A percentile compares a stretch with the other conserved stretches of the same genome.
Conservation (phyloP, 2,797 vertebrate species). For the Enteromius radiatus region DNA sequence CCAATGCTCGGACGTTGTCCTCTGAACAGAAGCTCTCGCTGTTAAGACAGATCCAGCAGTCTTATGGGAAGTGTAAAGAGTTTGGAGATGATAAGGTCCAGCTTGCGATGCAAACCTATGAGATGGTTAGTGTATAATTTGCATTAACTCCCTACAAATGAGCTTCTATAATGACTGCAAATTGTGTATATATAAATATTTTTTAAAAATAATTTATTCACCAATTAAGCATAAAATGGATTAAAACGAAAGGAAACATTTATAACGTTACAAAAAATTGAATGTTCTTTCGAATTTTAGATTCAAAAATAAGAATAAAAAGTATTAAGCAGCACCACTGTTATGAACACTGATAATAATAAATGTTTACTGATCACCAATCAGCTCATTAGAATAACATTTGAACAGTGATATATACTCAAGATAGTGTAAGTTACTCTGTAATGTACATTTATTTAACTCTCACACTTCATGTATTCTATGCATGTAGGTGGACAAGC, state of each 20-base stretch:
- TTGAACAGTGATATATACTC: neutral
- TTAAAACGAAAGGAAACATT: neutral
- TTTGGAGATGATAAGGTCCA: conserved; percentile 92
- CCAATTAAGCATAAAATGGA: neutral
- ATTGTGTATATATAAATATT: too few relatives aligned
- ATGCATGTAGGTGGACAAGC: conserved; percentile 84
- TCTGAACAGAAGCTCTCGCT: conserved; percentile 86
- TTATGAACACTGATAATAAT: neutral
- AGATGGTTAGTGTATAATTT: conserved; percentile 81
- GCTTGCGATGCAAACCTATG: conserved; percentile 91
- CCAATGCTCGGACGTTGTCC: conserved; percentile 82
- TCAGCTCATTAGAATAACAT: neutral
- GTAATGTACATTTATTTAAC: neutral
- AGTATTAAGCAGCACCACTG: neutral
- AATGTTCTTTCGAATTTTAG: neutral
- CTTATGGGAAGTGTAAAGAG: conserved; percentile 89
- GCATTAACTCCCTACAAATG: neutral
- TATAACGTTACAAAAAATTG: neutral
- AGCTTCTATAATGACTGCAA: neutral
- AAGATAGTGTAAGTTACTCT: neutral
- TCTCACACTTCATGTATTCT: neutral
- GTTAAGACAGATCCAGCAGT: conserved; percentile 87
- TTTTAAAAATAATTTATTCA: too few relatives aligned
- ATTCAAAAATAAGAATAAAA: neutral
- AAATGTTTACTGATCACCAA: neutral